Evolutionary conservation across 2,797 vertebrate genomes (phyloP).

Genomic region (Aplochiton taeniatus): DNA sequence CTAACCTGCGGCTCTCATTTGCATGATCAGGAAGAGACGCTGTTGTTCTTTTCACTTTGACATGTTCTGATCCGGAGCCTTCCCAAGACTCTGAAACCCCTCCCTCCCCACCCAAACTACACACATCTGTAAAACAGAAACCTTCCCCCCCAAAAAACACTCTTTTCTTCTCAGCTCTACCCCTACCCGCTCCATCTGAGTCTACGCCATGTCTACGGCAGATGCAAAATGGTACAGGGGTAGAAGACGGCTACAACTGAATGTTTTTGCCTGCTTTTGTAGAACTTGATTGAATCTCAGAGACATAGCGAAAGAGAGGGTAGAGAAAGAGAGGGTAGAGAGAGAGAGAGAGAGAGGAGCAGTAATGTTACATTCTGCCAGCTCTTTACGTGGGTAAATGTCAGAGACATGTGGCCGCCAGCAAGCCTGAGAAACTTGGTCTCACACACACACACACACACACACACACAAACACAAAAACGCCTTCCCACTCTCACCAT

Average conservation of each 20-base stretch:
- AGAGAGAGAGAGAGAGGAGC: neutral
- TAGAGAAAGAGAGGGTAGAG: neutral
- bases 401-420: constrained; percentile 37
- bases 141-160: no score
- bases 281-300: no score
- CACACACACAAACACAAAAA: neutral
- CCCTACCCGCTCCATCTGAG: no score
- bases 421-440: neutral
- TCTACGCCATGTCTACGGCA: no score
- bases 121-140: no score
- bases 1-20: constrained; percentile 77
- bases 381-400: constrained; percentile 53
- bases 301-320: neutral
- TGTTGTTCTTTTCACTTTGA: neutral
- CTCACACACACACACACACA: neutral
- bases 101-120: no score
- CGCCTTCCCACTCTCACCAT: no score
- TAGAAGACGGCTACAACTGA: no score
- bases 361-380: constrained; percentile 20
- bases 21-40: constrained; percentile 60
- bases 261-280: no score
- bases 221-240: no score
- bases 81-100: no score
- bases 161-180: no score
- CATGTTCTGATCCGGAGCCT: neutral